Conservation (phyloP, 2,888 invertebrate species). For the Philonicus albiceps region DNA sequence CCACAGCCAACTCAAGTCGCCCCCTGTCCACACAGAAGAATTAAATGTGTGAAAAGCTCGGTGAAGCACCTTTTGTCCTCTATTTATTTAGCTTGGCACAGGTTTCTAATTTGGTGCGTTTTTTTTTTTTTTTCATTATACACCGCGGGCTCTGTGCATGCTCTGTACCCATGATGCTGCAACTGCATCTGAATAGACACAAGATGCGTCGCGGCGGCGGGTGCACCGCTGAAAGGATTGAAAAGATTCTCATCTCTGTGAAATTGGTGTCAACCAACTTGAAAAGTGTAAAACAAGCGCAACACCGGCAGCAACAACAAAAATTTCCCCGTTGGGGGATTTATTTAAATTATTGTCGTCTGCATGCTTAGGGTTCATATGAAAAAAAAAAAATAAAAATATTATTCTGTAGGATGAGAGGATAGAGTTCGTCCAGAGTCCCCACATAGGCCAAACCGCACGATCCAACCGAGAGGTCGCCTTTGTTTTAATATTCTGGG, state of each 20-base stretch:
- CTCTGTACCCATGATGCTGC: neutral
- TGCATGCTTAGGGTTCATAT: neutral
- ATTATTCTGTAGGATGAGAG: neutral
- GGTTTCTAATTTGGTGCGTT: neutral
- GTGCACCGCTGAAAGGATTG: neutral
- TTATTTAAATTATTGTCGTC: neutral
- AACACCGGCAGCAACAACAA: neutral
- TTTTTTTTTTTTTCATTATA: neutral
- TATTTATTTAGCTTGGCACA: neutral
- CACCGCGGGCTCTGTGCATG: neutral
- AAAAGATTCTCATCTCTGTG: neutral
- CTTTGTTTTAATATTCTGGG: slow-evolving; percentile 18
- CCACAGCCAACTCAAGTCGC: neutral
- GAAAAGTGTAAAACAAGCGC: neutral
- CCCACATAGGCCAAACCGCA: slow-evolving; percentile 8
- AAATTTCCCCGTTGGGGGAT: neutral
- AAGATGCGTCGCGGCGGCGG: neutral
- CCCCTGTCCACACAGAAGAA: neutral
- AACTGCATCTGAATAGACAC: neutral
- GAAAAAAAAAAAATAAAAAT: neutral
- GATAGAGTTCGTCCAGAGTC: neutral
- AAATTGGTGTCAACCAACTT: neutral
- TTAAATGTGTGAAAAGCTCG: neutral
- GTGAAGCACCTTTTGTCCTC: neutral
- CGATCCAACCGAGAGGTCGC: neutral